Percentiles rank a stretch among this genome's conserved stretches.
phyloP scores from a whole-genome alignment of 2,888 invertebrate genomes.

The Cyrtodaria siliqua region DNA sequence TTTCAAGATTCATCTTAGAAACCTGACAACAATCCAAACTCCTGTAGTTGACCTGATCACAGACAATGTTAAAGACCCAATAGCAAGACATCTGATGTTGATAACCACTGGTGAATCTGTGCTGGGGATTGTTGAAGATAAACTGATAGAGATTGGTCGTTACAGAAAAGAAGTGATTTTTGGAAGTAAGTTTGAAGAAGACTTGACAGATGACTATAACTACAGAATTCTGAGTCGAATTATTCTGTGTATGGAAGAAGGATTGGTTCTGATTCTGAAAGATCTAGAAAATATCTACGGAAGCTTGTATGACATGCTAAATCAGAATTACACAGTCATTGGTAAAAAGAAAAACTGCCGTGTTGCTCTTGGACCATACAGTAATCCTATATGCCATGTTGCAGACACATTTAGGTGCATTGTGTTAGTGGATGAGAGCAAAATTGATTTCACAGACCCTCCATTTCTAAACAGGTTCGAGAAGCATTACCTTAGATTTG shows the following conservation, averaged over 20 bases:
- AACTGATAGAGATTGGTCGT: conserved; percentile 47
- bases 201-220: conserved; percentile 73
- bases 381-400: conserved; percentile 74
- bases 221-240: conserved; percentile 72
- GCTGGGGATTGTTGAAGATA: conserved; percentile 62
- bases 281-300: conserved; percentile 74
- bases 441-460: conserved; percentile 67
- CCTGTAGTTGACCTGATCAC: conserved; percentile 57
- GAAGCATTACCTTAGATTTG: conserved; percentile 74
- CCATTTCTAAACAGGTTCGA: conserved; percentile 79
- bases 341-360: conserved; percentile 70
- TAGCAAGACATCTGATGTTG: conserved; percentile 69
- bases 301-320: conserved; percentile 76
- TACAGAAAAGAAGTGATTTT: conserved; percentile 64
- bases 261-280: conserved; percentile 67
- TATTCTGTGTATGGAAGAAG: conserved; percentile 76
- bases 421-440: conserved; percentile 69
- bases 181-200: conserved; percentile 77
- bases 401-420: conserved; percentile 73
- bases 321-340: conserved; percentile 73
- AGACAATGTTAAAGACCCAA: conserved; percentile 64
- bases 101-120: conserved; percentile 69
- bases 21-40: not conserved
- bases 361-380: conserved; percentile 72
- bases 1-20: conserved; percentile 25